Conservation (phyloP, 2,113 vertebrate species). For the Gymnocephalus cernua region DNA sequence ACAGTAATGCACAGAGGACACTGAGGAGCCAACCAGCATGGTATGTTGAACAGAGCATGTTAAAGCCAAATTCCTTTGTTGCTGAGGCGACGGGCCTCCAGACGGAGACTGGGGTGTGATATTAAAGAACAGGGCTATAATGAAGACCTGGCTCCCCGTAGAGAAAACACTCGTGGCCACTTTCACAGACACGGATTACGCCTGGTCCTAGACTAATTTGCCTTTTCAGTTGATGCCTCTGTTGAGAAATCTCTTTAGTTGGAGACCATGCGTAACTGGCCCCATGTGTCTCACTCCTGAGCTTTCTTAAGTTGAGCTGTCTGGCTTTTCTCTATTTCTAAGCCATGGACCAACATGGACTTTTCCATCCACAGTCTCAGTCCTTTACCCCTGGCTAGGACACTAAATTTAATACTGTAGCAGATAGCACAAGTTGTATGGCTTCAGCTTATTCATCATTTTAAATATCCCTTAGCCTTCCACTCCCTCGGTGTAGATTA, state of each 20-base stretch:
- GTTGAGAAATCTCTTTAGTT: constrained; percentile 63
- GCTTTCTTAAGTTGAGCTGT: constrained; percentile 34
- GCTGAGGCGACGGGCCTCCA: constrained; percentile 40
- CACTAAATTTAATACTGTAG: constrained; percentile 66
- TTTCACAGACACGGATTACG: constrained; percentile 70
- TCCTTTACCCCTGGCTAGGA: constrained; percentile 22
- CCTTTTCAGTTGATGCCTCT: constrained; percentile 58
- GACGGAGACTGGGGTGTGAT: constrained; percentile 22
- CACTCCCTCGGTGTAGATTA: constrained; percentile 65
- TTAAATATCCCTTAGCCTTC: constrained; percentile 73
- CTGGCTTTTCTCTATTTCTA: constrained; percentile 28
- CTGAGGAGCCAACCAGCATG: background rate
- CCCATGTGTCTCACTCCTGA: constrained; percentile 44
- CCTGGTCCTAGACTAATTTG: constrained; percentile 61
- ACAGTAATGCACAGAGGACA: background rate
- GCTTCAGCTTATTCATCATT: constrained; percentile 66
- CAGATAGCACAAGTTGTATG: constrained; percentile 58
- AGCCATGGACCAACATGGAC: constrained; percentile 15
- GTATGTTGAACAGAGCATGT: constrained; percentile 31
- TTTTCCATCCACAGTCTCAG: constrained; percentile 14
- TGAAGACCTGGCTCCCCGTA: constrained; percentile 60
- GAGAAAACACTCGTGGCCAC: constrained; percentile 62
- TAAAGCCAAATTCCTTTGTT: constrained; percentile 40
- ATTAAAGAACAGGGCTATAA: constrained; percentile 47
- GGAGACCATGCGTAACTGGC: constrained; percentile 25